Conservation (phyloP, 1,140 invertebrate species). For the Drosophila dunni region DNA sequence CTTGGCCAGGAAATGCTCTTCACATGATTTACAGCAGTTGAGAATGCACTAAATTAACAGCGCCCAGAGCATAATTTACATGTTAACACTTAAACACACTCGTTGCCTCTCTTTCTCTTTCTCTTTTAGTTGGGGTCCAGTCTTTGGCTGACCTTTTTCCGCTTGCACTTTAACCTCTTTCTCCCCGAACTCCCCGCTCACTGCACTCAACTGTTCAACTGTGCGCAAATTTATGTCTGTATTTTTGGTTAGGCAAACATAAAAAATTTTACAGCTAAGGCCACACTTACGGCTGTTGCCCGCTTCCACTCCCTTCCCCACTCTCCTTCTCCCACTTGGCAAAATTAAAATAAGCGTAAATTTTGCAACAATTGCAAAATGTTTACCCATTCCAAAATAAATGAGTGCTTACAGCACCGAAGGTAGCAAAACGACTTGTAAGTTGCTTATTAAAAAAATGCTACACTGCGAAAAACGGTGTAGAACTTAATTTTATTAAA, state of each 20-base stretch:
- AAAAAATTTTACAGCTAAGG: slow-evolving; percentile 13
- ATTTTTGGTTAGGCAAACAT: slow-evolving; percentile 40
- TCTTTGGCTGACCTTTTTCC: slow-evolving; percentile 30
- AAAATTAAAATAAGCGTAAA: slow-evolving; percentile 77
- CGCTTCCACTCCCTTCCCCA: not conserved
- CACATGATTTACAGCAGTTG: slow-evolving; percentile 70
- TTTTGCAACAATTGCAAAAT: slow-evolving; percentile 81
- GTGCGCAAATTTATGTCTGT: slow-evolving; percentile 73
- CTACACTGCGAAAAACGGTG: slow-evolving; percentile 46
- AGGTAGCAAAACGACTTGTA: slow-evolving; percentile 19
- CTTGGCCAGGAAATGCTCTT: slow-evolving; percentile 49
- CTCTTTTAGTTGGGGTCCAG: not conserved
- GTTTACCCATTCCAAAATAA: slow-evolving; percentile 22
- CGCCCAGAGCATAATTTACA: slow-evolving; percentile 80
- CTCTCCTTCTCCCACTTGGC: not conserved
- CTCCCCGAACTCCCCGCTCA: not conserved
- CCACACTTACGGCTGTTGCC: slow-evolving; percentile 65
- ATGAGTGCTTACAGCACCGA: not conserved
- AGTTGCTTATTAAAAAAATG: slow-evolving; percentile 38
- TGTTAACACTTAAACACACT: slow-evolving; percentile 84
- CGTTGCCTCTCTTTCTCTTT: slow-evolving; percentile 41
- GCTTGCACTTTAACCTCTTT: slow-evolving; percentile 6
- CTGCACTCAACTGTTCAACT: slow-evolving; percentile 56
- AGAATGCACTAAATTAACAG: slow-evolving; percentile 76
- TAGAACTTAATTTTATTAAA: not conserved